A percentile compares a stretch with the other conserved stretches of the same genome.
Conservation (phyloP, 1,140 invertebrate species). For the Diorhabda elongata region DNA sequence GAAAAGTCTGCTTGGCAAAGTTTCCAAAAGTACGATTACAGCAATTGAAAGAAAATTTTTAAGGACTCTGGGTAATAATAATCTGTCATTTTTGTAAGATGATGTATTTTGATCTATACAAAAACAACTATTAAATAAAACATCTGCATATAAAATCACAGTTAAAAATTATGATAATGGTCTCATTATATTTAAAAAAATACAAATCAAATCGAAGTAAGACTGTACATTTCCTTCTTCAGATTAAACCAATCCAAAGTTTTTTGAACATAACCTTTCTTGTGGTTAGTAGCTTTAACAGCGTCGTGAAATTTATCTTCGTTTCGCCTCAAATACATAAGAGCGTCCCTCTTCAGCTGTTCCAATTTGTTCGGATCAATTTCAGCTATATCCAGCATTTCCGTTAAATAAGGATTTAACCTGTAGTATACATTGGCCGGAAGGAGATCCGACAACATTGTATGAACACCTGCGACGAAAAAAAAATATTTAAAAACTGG, state of each 20-base stretch:
- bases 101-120: too few relatives aligned
- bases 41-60: too few relatives aligned
- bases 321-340: conserved; percentile 74
- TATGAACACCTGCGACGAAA: conserved; percentile 67
- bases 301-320: conserved; percentile 67
- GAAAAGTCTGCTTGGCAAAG: too few relatives aligned
- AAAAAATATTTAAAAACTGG: conserved; percentile 1
- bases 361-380: conserved; percentile 65
- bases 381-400: conserved; percentile 81
- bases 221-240: conserved; percentile 27
- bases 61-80: too few relatives aligned
- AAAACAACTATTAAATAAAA: too few relatives aligned
- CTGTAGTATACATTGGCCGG: conserved; percentile 77
- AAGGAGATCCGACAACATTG: conserved; percentile 76
- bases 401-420: conserved; percentile 86
- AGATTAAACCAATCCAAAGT: conserved; percentile 50
- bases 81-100: too few relatives aligned
- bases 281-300: conserved; percentile 50
- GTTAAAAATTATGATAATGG: too few relatives aligned
- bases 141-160: too few relatives aligned
- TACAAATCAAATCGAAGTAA: conserved; percentile 4
- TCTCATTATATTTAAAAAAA: too few relatives aligned
- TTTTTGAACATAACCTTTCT: conserved; percentile 48
- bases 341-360: conserved; percentile 61
- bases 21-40: too few relatives aligned